Evolutionary conservation across 1,140 invertebrate genomes (phyloP).

Genomic region (Caenorhabditis briggsae): DNA sequence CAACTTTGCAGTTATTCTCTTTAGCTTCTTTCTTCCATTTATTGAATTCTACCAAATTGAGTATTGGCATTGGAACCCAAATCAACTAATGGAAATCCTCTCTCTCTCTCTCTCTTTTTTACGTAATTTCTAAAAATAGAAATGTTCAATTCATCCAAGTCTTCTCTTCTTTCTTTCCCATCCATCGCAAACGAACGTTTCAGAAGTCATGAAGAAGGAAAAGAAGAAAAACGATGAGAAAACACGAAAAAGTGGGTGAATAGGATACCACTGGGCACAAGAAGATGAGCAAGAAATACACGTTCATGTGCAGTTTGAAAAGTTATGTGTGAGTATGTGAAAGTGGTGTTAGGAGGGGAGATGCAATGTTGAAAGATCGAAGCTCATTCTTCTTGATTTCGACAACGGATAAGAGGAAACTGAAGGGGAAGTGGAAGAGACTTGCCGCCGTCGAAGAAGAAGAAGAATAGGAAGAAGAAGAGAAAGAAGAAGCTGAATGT

Average conservation of each 20-base stretch:
- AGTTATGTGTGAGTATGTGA: constrained; percentile 54
- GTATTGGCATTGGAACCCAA: not conserved
- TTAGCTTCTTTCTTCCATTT: not conserved
- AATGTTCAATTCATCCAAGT: not conserved
- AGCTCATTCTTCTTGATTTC: constrained; percentile 55
- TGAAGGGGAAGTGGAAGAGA: constrained; percentile 33
- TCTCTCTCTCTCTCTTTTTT: not conserved
- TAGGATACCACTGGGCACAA: too few relatives aligned
- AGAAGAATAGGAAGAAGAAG: constrained; percentile 14
- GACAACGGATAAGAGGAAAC: constrained; percentile 47
- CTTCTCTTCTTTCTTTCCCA: not conserved
- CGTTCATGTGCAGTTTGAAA: constrained; percentile 55
- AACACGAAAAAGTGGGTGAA: not conserved
- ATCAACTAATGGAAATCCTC: constrained; percentile 47
- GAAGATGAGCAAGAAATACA: constrained; percentile 7
- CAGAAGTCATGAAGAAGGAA: not conserved
- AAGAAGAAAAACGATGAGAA: not conserved
- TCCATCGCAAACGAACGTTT: constrained; percentile 6
- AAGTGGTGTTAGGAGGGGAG: constrained; percentile 11
- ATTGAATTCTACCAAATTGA: constrained; percentile 6
- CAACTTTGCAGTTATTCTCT: too few relatives aligned
- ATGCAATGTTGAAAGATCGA: constrained; percentile 54
- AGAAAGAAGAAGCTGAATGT: constrained; percentile 27
- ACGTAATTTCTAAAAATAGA: not conserved
- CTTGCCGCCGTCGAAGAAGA: constrained; percentile 5